phyloP scores from a whole-genome alignment of 2,888 invertebrate species.

The Agriotes lineatus region DNA sequence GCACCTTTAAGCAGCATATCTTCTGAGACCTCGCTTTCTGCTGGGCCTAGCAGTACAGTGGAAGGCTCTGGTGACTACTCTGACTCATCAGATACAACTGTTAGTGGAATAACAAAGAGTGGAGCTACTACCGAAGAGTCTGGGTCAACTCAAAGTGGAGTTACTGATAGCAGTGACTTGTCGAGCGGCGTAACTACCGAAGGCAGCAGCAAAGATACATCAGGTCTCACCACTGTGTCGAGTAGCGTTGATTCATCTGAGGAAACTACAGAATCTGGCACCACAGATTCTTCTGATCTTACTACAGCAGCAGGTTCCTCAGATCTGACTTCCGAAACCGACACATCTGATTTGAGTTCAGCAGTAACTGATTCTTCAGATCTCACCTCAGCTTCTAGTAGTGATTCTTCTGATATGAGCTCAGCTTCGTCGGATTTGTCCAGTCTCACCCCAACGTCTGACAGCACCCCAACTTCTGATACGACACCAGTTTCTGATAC shows the following conservation, averaged over 20 bases:
- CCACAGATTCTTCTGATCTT: slow-evolving; percentile 30
- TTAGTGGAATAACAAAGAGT: slow-evolving; percentile 8
- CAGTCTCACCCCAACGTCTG: slow-evolving; percentile 31
- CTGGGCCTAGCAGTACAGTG: slow-evolving; percentile 34
- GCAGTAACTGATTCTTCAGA: not conserved
- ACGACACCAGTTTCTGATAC: slow-evolving; percentile 17
- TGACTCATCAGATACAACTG: slow-evolving; percentile 1
- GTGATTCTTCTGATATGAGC: slow-evolving; percentile 32
- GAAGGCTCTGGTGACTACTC: slow-evolving; percentile 50
- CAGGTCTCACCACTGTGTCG: not conserved
- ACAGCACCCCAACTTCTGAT: slow-evolving; percentile 29
- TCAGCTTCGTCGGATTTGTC: too few species aligned
- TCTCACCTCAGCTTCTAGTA: slow-evolving; percentile 23
- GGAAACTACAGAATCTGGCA: slow-evolving; percentile 21
- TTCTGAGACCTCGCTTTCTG: slow-evolving; percentile 18
- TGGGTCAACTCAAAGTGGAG: not conserved
- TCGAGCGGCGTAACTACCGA: not conserved
- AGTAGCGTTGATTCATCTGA: slow-evolving; percentile 11
- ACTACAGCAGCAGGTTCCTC: slow-evolving; percentile 25
- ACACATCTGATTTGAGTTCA: slow-evolving; percentile 12
- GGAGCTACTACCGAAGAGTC: not conserved
- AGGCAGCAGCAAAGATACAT: not conserved
- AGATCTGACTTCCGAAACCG: not conserved
- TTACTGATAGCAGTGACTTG: not conserved
- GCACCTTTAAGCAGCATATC: slow-evolving; percentile 6